Base-by-base conservation (phyloP, 2,888 invertebrate species). In the Esperia sulphurella region DNA sequence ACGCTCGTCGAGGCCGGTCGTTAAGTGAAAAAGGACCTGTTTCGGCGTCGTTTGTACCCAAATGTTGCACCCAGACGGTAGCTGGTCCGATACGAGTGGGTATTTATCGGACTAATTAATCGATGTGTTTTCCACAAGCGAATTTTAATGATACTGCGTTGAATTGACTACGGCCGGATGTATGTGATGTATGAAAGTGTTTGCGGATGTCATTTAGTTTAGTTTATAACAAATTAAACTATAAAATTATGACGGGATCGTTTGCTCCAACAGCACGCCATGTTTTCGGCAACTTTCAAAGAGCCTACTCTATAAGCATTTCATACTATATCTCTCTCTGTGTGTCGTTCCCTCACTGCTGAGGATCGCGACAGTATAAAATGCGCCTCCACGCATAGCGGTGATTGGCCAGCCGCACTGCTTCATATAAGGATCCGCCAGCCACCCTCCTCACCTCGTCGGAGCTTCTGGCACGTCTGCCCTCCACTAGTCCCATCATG, bases 71-170 rank as follows among this genome's bases (percentile, higher is more conserved):
- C 51, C 51, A 59, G 80, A 72, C 84, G 75, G 86, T 86, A 86
- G 86, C 84, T 37, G 53, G 13, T 13, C 49, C 55, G 48, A 35
- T 62, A 61, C 64, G n/a, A 65, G 68, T 60, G 71, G 71, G 71
- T 71, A 61, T 77, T 21, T 84, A 84, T 86, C 83, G 57, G 51
- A 62, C 82, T 86, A 85, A 88, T 88, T 87, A 88, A 86, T 83
- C 83, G 81, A 53, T 58, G 59, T 63, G 68, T 70, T 70, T 65
- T 68, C 68, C 65, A 68, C 68, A 56, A 61, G 61, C 65, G 65
- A 65, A 71, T 70, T 71, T 69, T 65, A 58, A 62, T 63, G 65
- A 51, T 54, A 53, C 45, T 13, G 46, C 8, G 35, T 43, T 30
- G 30, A 12, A n/a, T 12, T 38, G 39, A 39, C 21, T n/a, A 14